These are phyloP conservation scores for Philereme vetulata DNA, from an alignment of 2,888 invertebrate species.

Conservation along the genomic window DNA sequence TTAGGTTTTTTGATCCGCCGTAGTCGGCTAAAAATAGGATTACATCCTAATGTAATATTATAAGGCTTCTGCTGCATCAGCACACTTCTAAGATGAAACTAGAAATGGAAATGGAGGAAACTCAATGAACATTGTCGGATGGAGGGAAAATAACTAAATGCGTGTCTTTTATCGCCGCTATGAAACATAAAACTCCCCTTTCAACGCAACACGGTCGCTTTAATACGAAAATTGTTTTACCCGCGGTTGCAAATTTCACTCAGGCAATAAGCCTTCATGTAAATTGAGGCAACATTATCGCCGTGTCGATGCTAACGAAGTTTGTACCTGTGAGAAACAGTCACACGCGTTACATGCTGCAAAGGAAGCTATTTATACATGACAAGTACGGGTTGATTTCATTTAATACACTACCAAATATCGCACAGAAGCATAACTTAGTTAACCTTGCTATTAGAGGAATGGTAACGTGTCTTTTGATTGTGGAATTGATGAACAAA, in stretches of 20 bases:
- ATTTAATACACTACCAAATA: background rate
- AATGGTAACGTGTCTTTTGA: too few relatives aligned
- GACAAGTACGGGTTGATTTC: background rate
- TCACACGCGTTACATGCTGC: constrained; percentile 16
- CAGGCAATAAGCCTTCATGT: constrained; percentile 34
- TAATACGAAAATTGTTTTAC: constrained; percentile 34
- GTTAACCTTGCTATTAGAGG: too few relatives aligned
- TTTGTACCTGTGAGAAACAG: constrained; percentile 20
- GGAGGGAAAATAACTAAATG: background rate
- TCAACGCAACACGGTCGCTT: constrained; percentile 18
- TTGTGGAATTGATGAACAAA: too few relatives aligned
- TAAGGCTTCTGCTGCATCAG: too few relatives aligned
- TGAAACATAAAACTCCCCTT: background rate
- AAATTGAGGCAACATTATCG: constrained; percentile 35
- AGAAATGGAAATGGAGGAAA: background rate
- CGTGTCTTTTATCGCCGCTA: constrained; percentile 2
- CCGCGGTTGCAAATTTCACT: constrained; percentile 28
- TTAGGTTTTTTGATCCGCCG: too few relatives aligned
- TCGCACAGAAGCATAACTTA: too few relatives aligned
- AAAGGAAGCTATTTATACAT: constrained; percentile 1
- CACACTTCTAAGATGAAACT: background rate
- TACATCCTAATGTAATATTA: too few relatives aligned
- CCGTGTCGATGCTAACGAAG: constrained; percentile 35
- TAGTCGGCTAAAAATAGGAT: too few relatives aligned
- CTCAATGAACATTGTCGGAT: too few relatives aligned